Base-by-base conservation (phyloP, 1,140 invertebrate species). In the Zaprionus africanus region DNA sequence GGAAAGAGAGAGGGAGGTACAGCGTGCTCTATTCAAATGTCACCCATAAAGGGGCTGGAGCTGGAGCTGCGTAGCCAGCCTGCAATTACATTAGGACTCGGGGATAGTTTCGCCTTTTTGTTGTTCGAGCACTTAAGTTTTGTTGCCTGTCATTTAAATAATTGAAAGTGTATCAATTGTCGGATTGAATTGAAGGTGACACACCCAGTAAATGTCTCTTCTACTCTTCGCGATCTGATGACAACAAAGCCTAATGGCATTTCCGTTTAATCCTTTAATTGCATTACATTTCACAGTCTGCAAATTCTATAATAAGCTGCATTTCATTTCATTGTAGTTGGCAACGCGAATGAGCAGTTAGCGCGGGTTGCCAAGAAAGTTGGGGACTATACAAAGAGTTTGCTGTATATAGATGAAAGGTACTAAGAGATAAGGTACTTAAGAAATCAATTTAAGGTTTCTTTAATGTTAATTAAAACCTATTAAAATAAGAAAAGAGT, bases 211-310 rank as follows among this genome's bases (percentile, higher is more conserved):
- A n/a, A 49, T 62, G 62, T 61, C 49, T 5, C 24, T 9, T 51
- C 41, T 56, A 46, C 49, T 46, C 41, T 61, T 59, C 61, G 58
- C 43, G 13, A 36, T 63, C 38, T 56, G n/a, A 2, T 66, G 75
- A 58, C 78, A 88, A 76, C 78, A 84, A 88, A 84, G 81, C 81
- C 81, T 90, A 90, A 88, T 90, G 81, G 84, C 75, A 74, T 88
- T 90, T 53, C 51, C 75, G 71, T 56, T 88, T 88, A 90, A 90
- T 90, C 85, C 76, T 73, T 88, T 88, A 90, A 88, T 82, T 90
- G 81, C 81, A 82, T 84, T 85, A 79, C 85, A 88, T 77, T 88
- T 86, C 51, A 81, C 76, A 76, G 85, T 90, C 85, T 90, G 85
- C 69, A 73, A 90, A 84, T 84, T 84, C 88, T 79, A 88, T 84